Evolutionary conservation across 2,113 vertebrate species (phyloP), one percentile per base, ranked within the genome.

Genomic region (Camelus dromedarius): DNA sequence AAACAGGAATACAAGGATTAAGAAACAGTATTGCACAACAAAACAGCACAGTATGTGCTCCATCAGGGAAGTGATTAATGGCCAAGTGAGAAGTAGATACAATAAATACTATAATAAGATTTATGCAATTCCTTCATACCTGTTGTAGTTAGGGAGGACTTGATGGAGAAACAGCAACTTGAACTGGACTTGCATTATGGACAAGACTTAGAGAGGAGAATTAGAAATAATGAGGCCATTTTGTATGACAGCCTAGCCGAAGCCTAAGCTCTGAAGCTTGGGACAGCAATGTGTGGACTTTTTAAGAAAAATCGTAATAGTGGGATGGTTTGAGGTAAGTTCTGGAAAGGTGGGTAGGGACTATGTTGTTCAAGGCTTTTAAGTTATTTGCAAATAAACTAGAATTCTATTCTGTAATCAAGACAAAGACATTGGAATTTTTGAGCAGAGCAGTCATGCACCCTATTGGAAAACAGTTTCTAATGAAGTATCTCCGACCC

Each of bases 401-500:
- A 67, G 77, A 58, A 73, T 60, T 96, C 90, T 92, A 77, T 93
- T 66, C 60, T 56, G 35, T 52, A 92, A 77, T 62, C 42, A 72
- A 90, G 16, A 32, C 80, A n/a, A 96, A 79, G 52, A 91, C 77
- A 93, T 52, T 91, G 82, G 32, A 28, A 79, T 56, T 84, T 93
- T 94, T 67, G 22, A 97, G 30, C 38, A 82, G 76, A 85, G 28
- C 20, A 67, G 58, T 77, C 76, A 77, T 10, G 38, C 88, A 20
- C 50, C 19, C 76, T 81, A 10, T 50, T 81, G 76, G 42, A 72
- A 93, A 95, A 91, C 1, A 64, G 26, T 83, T 77, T 76, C 66
- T 94, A 82, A 52, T 72, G 70, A 92, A 93, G 85, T 46, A 28
- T 66, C 73, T 89, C 77, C 16, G 82, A 89, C 28, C 75, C 7